phyloP scores from a whole-genome alignment of 2,113 vertebrate species.

The Corydoras maculifer region DNA sequence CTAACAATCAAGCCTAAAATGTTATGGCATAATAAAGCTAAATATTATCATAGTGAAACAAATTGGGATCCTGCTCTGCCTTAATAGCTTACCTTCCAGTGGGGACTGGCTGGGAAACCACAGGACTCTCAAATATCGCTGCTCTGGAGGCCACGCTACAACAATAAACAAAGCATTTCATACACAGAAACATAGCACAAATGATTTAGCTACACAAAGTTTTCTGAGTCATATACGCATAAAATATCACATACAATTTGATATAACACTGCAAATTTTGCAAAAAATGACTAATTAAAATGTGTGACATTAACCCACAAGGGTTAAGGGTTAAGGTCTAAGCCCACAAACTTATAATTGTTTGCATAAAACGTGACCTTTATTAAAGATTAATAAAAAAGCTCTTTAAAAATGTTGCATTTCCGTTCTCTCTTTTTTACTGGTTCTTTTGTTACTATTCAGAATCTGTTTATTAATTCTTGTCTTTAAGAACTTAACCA shows the following conservation, averaged over 20 bases:
- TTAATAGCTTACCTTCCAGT: constrained; percentile 68
- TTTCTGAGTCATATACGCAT: not conserved
- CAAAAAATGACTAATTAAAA: no score
- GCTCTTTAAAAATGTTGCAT: no score
- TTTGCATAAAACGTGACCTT: no score
- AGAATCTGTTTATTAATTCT: no score
- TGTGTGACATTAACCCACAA: no score
- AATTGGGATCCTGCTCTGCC: constrained; percentile 1
- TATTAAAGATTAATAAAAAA: no score
- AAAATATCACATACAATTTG: not conserved
- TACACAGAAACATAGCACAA: constrained; percentile 5
- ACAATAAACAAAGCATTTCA: constrained; percentile 44
- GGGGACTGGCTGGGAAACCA: constrained; percentile 70
- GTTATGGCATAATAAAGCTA: constrained; percentile 11
- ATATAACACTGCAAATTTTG: no score
- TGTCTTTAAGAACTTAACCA: no score
- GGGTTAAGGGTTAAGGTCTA: no score
- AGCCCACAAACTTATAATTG: no score
- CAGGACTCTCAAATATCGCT: constrained; percentile 80
- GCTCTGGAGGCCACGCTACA: constrained; percentile 78
- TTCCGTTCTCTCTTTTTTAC: no score
- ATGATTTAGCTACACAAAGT: not conserved
- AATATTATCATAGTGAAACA: constrained; percentile 21
- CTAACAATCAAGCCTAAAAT: not conserved
- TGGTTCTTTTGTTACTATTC: no score